Evolutionary conservation across 2,113 vertebrate genomes (phyloP), one percentile per base, ranked within the genome.

Genomic region (Chloropsis hardwickii): DNA sequence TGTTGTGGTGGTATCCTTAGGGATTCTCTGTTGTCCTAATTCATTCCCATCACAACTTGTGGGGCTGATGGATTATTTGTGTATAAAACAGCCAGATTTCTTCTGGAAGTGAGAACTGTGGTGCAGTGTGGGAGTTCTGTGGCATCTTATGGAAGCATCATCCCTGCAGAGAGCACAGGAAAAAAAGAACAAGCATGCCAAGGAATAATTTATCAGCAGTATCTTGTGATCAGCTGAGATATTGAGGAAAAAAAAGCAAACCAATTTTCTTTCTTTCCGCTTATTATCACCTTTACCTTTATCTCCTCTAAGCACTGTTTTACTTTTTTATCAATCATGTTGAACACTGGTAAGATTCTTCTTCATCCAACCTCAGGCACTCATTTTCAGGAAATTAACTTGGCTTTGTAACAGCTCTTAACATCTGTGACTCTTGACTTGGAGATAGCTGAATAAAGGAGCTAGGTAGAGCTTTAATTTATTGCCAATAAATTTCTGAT

Each of bases 321-420:
- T 89, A 69, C 24, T 90, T 86, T 58, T 89, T 90, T 39, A 51
- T 94, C 78, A 83, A 24, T 91, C 69, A 21, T 88, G 42, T 65
- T 76, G 69, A 89, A 65, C 6, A 8, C n/a, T 82, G 73, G 83
- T 94, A 65, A 94, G 40, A 62, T 67, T 80, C 42, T 76, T 53
- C 50, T 91, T 95, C 90, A 47, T 92, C 53, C 91, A 96, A 88
- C 53, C 69, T 96, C 91, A 80, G 88, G 62, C 94, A 89, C 31
- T 96, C 70, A 77, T 96, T 94, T 92, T 89, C 81, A 94, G 79
- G 79, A 96, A 97, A 97, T 97, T 96, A 97, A 90, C 73, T 95
- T 95, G 96, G 95, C 92, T 60, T 76, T 15, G 5, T 67, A 94
- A 60, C 65, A 82, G 44, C 53, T 80, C 62, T 93, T 95, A 91